Conservation (phyloP, 2,888 invertebrate species). For the Nyleta sp. region DNA sequence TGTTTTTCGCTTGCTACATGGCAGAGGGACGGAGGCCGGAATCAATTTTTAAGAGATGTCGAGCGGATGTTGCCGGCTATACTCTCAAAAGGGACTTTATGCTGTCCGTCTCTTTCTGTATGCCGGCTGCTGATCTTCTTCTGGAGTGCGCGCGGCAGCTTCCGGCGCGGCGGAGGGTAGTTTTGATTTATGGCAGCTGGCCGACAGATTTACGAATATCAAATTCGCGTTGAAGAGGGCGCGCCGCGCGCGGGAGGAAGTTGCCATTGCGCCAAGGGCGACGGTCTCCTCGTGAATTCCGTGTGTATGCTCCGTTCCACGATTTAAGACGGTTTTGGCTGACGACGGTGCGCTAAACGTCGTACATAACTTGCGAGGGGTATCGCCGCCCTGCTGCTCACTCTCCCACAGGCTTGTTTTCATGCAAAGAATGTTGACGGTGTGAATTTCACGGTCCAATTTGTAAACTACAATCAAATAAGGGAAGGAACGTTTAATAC, state of each 20-base stretch:
- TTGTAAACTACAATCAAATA: not conserved
- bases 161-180: slow-evolving; percentile 72
- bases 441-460: not conserved
- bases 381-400: slow-evolving; percentile 13
- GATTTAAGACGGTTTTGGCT: slow-evolving; percentile 69
- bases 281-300: slow-evolving; percentile 64
- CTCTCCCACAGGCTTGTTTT: slow-evolving; percentile 41
- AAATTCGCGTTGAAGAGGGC: slow-evolving; percentile 78
- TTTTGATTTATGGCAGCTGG: slow-evolving; percentile 81
- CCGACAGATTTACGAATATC: slow-evolving; percentile 82
- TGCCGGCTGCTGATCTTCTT: slow-evolving; percentile 52
- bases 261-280: slow-evolving; percentile 62
- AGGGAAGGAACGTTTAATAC: not conserved
- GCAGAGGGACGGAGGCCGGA: slow-evolving; percentile 63
- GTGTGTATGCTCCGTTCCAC: slow-evolving; percentile 70
- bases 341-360: slow-evolving; percentile 67
- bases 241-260: slow-evolving; percentile 53
- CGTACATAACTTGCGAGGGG: slow-evolving; percentile 52
- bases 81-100: slow-evolving; percentile 64
- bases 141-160: slow-evolving; percentile 44
- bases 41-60: slow-evolving; percentile 80
- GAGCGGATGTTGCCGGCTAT: slow-evolving; percentile 78
- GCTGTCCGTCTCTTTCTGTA: slow-evolving; percentile 58
- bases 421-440: slow-evolving; percentile 19
- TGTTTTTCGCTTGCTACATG: slow-evolving; percentile 30